Percentiles rank a stretch among this genome's conserved stretches.
Evolutionary conservation across 2,797 vertebrate genomes (phyloP).

Genomic region (Bovichtus variegatus): DNA sequence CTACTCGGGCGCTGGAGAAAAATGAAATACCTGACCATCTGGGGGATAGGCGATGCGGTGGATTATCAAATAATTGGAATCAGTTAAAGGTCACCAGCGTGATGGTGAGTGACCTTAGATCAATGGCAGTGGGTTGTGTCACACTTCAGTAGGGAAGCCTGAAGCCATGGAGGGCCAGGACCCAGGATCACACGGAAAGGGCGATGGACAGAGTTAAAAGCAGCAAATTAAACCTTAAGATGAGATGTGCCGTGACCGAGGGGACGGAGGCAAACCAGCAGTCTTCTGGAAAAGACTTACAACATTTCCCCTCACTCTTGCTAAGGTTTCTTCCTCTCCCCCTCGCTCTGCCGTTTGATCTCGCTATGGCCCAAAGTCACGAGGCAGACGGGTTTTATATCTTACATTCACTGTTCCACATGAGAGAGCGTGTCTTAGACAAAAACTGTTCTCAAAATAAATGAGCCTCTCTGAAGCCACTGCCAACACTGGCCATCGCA

Average conservation of each 20-base stretch:
- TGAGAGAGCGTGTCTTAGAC: slow-evolving; percentile 58
- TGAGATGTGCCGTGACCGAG: slow-evolving; percentile 29
- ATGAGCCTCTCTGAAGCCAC: slow-evolving; percentile 62
- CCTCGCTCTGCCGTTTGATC: slow-evolving; percentile 56
- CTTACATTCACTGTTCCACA: slow-evolving; percentile 70
- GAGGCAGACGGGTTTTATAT: slow-evolving; percentile 61
- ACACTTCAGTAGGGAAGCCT: slow-evolving; percentile 46
- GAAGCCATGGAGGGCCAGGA: slow-evolving; percentile 16
- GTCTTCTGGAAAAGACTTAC: slow-evolving; percentile 30
- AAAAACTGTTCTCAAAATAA: slow-evolving; percentile 62
- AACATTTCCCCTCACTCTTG: slow-evolving; percentile 30
- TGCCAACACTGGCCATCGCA: slow-evolving; percentile 8
- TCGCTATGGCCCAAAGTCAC: slow-evolving; percentile 49
- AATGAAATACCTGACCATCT: slow-evolving; percentile 30
- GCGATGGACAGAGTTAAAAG: slow-evolving; percentile 51
- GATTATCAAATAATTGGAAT: slow-evolving; percentile 70
- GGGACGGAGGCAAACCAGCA: slow-evolving; percentile 29
- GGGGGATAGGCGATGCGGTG: slow-evolving; percentile 17
- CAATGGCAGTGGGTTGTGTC: slow-evolving; percentile 46
- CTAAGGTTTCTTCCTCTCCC: slow-evolving; percentile 24
- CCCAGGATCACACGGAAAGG: slow-evolving; percentile 31
- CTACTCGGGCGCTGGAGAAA: not conserved
- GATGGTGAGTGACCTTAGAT: slow-evolving; percentile 58
- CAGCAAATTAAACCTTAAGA: slow-evolving; percentile 66
- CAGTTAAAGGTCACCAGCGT: slow-evolving; percentile 57